Conservation (phyloP, 2,797 vertebrate species). For the Octomys mimax region DNA sequence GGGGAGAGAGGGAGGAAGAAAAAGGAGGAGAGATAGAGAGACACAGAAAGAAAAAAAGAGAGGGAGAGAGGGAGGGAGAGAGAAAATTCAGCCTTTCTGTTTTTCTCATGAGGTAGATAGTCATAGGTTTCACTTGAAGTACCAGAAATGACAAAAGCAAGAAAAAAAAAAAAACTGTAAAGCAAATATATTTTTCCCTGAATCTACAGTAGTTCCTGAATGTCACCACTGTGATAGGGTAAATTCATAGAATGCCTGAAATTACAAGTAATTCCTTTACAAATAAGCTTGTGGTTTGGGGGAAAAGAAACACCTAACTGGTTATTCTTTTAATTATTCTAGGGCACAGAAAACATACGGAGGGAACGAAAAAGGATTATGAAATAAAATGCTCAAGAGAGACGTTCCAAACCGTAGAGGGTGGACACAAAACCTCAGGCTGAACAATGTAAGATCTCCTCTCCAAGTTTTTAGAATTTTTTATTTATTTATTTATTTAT, state of each 20-base stretch:
- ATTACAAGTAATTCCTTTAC: not conserved
- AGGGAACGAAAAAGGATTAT: not conserved
- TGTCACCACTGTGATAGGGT: not conserved
- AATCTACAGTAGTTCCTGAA: not conserved
- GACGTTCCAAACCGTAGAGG: not conserved
- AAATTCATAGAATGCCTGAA: slow-evolving; percentile 14
- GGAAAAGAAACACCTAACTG: not conserved
- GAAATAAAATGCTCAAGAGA: not conserved
- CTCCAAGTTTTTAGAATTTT: no score
- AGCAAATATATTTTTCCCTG: slow-evolving; percentile 11
- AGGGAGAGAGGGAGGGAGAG: no score
- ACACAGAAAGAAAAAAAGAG: no score
- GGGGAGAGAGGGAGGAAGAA: no score
- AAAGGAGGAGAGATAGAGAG: not conserved
- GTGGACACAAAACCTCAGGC: not conserved
- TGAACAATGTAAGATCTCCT: not conserved
- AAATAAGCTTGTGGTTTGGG: not conserved
- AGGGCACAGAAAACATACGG: not conserved
- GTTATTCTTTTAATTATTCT: not conserved
- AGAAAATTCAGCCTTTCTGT: not conserved
- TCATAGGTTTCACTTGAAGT: not conserved
- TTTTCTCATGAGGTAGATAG: slow-evolving; percentile 3
- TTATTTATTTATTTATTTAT: no score
- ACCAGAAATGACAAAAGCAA: slow-evolving; percentile 16
- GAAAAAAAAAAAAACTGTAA: not conserved